Base-by-base conservation (phyloP, 2,797 vertebrate species). In the Xerus rutilus region DNA sequence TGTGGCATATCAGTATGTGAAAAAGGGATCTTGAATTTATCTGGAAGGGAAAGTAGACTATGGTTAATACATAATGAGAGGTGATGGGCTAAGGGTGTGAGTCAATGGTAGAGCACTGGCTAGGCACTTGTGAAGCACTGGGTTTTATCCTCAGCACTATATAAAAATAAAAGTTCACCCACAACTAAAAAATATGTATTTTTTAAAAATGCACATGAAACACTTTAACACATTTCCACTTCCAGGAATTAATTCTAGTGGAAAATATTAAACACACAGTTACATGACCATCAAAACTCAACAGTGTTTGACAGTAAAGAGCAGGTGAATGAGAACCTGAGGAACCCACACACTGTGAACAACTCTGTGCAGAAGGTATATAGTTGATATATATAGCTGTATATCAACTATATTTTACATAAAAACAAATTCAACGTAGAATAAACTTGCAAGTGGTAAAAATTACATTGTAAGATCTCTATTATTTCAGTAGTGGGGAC, bases 1-100 rank as follows among this genome's bases (percentile, higher is more conserved):
- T 25, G 98, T 99, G 89, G 99, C 99, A 0, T 99, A 99, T 98
- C 99, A 99, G 94, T 99, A 99, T 93, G 98, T 99, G 97, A 99
- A 99, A 98, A 99, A 99, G 95, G 99, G 99, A 99, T 99, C 54
- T 20, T 20, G 18, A 21, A 57, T 57, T 21, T 20, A 57, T 57
- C 17, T 57, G 20, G 54, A 57, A 57, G 18, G 5, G 20, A 57
- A 57, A 17, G 54, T 57, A 57, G 54, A 57, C 54, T 57, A 20
- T 57, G 54, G 54, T 57, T 18, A 18, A 57, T 20, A 57, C 1
- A 7, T 57, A 57, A 57, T 17, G 18, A 20, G 54, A 54, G 52
- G 52, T 18, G 13, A 49, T 49, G 18, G 5, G 52, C 52, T 54
- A 17, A 17, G 52, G 17, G 5, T 54, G 18, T 54, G 18, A 6